phyloP scores from a whole-genome alignment of 2,797 vertebrate species.

The Phyllotis vaccarum region DNA sequence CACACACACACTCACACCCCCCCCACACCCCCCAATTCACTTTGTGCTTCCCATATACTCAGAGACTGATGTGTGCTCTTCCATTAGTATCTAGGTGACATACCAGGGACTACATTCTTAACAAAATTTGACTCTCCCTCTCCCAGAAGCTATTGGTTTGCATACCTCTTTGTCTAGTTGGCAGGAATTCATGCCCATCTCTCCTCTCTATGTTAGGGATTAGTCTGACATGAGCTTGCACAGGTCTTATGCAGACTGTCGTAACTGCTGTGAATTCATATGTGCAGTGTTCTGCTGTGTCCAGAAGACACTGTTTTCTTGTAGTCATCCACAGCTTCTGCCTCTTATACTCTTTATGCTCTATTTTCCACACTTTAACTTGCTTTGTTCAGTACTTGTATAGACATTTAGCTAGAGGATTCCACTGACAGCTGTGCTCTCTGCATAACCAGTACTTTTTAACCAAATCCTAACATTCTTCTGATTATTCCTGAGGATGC shows the following conservation, averaged over 20 bases:
- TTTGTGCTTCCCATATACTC: not conserved
- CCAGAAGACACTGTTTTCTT: not conserved
- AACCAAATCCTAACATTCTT: not conserved
- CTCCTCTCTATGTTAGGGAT: not conserved
- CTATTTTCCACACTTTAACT: not conserved
- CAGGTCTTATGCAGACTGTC: not conserved
- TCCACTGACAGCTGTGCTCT: not conserved
- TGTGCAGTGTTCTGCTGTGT: not conserved
- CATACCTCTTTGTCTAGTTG: not conserved
- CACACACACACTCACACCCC: not conserved
- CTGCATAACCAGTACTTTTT: not conserved
- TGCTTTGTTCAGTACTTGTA: not conserved
- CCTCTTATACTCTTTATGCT: not conserved
- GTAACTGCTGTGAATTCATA: not conserved
- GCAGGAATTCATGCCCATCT: not conserved
- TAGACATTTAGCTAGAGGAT: not conserved
- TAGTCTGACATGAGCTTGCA: not conserved
- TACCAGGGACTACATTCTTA: not conserved
- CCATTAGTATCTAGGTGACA: not conserved
- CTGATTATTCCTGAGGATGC: not conserved
- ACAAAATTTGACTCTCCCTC: not conserved
- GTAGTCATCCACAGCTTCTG: not conserved
- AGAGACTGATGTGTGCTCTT: not conserved
- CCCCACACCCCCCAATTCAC: not conserved
- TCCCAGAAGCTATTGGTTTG: not conserved